Evolutionary conservation across 2,888 invertebrate genomes (phyloP).

Genomic region (Chrysomela aeneicollis): DNA sequence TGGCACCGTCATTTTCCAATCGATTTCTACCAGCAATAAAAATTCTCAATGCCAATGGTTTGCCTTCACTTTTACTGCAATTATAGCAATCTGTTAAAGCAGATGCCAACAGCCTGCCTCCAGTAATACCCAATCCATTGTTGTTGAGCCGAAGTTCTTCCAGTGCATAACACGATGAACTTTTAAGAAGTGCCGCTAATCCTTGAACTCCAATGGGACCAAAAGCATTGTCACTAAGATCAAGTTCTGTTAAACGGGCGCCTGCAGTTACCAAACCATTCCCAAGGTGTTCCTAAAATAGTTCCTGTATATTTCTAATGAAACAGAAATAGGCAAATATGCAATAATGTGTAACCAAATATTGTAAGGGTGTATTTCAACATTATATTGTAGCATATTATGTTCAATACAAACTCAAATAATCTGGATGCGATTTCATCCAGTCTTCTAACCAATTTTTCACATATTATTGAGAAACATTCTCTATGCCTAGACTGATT

Average conservation of each 20-base stretch:
- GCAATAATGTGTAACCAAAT: too few relatives aligned
- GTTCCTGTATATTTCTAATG: too few relatives aligned
- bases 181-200: constrained; percentile 81
- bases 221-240: constrained; percentile 96
- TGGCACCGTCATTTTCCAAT: constrained; percentile 92
- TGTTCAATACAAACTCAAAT: too few relatives aligned
- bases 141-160: constrained; percentile 92
- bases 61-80: constrained; percentile 70
- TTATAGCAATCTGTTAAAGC: constrained; percentile 76
- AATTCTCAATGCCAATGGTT: constrained; percentile 77
- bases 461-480: too few relatives aligned
- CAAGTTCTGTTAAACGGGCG: constrained; percentile 82
- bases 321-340: too few relatives aligned
- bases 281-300: constrained; percentile 73
- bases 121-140: constrained; percentile 92
- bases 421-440: too few relatives aligned
- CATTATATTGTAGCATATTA: too few relatives aligned
- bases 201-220: constrained; percentile 95
- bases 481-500: too few relatives aligned
- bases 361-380: too few relatives aligned
- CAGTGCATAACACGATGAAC: constrained; percentile 84
- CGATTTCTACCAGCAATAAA: constrained; percentile 95
- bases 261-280: constrained; percentile 82
- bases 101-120: constrained; percentile 82
- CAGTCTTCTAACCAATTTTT: too few relatives aligned